Evolutionary conservation across 2,797 vertebrate genomes (phyloP).

Genomic region (Hemitrygon akajei): DNA sequence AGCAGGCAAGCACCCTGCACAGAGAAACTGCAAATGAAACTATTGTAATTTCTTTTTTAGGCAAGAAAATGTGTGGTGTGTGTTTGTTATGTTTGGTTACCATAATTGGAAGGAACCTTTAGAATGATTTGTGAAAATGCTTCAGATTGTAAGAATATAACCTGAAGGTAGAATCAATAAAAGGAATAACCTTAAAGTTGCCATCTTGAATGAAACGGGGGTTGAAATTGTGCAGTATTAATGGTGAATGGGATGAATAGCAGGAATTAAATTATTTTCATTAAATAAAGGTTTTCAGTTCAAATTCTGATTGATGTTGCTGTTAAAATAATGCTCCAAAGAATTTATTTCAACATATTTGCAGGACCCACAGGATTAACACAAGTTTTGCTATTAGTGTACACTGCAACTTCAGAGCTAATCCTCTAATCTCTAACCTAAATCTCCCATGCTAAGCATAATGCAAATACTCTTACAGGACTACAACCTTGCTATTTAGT

Average conservation of each 20-base stretch:
- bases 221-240: conserved; percentile 5
- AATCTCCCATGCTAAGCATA: background rate
- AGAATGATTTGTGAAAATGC: background rate
- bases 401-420: background rate
- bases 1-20: background rate
- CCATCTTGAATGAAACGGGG: background rate
- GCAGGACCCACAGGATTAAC: background rate
- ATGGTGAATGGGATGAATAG: background rate
- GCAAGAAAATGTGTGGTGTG: background rate
- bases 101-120: background rate
- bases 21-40: background rate
- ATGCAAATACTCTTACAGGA: too few relatives aligned
- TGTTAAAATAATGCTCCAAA: background rate
- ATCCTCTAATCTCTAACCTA: background rate
- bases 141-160: background rate
- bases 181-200: background rate
- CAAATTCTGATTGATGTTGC: background rate
- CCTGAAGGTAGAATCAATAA: background rate
- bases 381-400: background rate
- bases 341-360: background rate
- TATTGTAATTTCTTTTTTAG: background rate
- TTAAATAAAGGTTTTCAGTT: background rate
- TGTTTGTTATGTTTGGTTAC: background rate
- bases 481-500: background rate
- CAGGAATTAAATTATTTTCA: background rate